Evolutionary conservation across 1,140 invertebrate genomes (phyloP), one percentile per base, ranked within the genome.

Genomic region (Anoplophora glabripennis): DNA sequence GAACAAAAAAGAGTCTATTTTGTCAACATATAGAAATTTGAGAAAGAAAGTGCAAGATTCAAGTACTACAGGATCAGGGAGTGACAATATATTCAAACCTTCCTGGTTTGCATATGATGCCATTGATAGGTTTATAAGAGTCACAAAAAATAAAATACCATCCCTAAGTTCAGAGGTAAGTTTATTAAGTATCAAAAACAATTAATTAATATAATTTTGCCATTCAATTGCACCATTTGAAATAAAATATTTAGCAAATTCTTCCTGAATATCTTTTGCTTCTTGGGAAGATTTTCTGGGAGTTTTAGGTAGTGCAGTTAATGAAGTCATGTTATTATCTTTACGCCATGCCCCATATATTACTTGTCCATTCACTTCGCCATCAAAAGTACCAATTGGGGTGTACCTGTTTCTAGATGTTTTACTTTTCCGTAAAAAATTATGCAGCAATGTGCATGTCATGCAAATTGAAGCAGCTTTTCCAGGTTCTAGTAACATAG

Each of bases 101-200:
- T 57, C 68, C 51, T 72, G 67, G 72, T 73, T 73, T 46, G 67
- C 66, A 36, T 73, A 65, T 53, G 59, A 71, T 40, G 48, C 53
- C 41, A 71, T 72, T 68, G 69, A 71, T 41, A 14, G 42, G 42
- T 71, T 68, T 59, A 57, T 71, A 47, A 48, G 55, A 35, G 60
- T 44, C 33, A 47, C 35, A 42, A 47, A 55, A 38, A 33, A 48
- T 18, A 51, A 37, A 57, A 51, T 53, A 14, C 21, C 14, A 46
- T 55, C 38, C 18, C 37, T 38, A 41, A 55, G 21, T 53, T 12
- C 15, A 21, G 38, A 61, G 11, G 28, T 53, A 21, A 41, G 55
- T 53, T 12, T 21, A 47, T 48, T 53, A 12, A 18, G 37, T 44
- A 53, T 53, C 40, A 49, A 55, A 61, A 12, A 34, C n/a, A 57